Evolutionary conservation across 2,797 vertebrate species (phyloP), one percentile per base, ranked within the genome.

Genomic region (Hippocampus kuda): DNA sequence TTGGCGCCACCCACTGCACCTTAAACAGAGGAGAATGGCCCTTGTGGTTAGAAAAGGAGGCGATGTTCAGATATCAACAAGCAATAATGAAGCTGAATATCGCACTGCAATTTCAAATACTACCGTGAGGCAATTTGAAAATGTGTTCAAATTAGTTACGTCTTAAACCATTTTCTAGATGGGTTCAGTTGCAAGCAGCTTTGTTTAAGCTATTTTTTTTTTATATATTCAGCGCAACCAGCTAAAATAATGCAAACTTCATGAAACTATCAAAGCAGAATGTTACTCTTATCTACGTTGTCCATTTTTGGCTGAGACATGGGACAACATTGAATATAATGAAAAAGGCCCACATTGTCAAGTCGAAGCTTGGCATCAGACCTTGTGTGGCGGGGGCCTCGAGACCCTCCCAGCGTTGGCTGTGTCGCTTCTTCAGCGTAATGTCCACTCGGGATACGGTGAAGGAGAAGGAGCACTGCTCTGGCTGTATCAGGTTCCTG

Each of bases 1-100:
- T 99, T 99, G 84, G 97, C 97, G 84, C 97, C 97, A 91, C 97
- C 95, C 96, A 99, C 97, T 99, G 97, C 97, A 99, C 97, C 97
- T 99, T 99, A 93, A 98, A 97, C 92, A 97, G 89, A 92, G 93
- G 92, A 94, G 82, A 90, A 91, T 82, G 77, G 73, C 83, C 92
- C 91, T 92, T 95, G 93, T 92, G 94, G 92, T 98, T 78, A 89
- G 83, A 82, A 80, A 62, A 69, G 59, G n/a, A 34, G 69, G 61
- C 53, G 68, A 73, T 54, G 71, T 9, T 59, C 11, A 65, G 7
- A 9, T 41, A 2, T 11, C 7, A 24, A 65, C 24, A 24, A 12
- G 24, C 3, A n/a, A 42, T 42, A 34, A 63, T 30, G 1, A 34
- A 62, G 30, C 16, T 34, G 16, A 42, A 22, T 9, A 8, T 18